Percentiles rank a stretch among this genome's conserved stretches.
These are phyloP conservation scores for Pitta sordida DNA, from an alignment of 2,113 vertebrate species.

Conservation along the genomic window DNA sequence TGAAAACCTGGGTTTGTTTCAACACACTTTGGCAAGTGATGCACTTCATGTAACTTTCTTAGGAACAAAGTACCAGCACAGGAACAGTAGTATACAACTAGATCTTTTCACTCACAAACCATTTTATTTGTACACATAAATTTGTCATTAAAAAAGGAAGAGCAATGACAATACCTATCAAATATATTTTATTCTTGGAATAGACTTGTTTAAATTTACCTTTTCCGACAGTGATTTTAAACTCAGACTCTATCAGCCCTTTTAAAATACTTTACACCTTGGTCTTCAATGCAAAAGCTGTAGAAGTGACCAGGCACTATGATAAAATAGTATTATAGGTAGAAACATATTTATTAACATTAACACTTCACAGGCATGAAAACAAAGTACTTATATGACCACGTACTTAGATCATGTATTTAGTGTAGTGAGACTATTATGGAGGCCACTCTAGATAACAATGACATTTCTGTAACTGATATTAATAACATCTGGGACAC, in stretches of 20 bases:
- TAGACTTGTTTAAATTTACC: neutral
- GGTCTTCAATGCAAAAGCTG: neutral
- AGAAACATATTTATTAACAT: neutral
- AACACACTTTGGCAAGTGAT: neutral
- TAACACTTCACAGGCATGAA: neutral
- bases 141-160: neutral
- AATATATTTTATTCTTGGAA: neutral
- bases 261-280: neutral
- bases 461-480: neutral
- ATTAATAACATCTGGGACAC: neutral
- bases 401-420: neutral
- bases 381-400: neutral
- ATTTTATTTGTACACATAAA: neutral
- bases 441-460: neutral
- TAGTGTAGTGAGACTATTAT: neutral
- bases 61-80: neutral
- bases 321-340: neutral
- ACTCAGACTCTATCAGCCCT: neutral
- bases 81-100: neutral
- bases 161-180: neutral
- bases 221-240: neutral
- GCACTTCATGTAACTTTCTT: neutral
- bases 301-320: neutral
- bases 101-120: neutral
- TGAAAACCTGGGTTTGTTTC: neutral